Percentiles rank a stretch among this genome's conserved stretches.
Conservation (phyloP, 2,113 vertebrate species). For the Spea multiplicata region DNA sequence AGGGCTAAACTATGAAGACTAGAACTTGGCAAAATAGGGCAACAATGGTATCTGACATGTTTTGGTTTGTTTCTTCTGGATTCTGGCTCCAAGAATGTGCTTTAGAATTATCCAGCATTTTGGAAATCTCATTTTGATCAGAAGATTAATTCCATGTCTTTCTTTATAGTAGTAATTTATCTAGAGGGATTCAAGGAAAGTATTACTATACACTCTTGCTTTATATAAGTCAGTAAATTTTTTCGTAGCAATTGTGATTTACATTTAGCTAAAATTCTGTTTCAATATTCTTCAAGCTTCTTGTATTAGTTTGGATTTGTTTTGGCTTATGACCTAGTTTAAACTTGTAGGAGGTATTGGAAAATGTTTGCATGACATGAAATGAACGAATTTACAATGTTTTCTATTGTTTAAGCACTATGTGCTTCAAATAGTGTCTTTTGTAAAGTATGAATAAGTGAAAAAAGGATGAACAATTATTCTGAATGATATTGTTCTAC, state of each 20-base stretch:
- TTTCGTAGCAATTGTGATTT: not conserved
- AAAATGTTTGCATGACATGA: not conserved
- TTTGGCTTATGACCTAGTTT: not conserved
- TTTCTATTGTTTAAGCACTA: no score
- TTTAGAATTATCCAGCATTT: not conserved
- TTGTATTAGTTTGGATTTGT: not conserved
- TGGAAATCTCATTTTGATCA: not conserved
- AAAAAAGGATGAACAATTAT: no score
- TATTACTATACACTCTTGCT: not conserved
- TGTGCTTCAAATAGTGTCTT: no score
- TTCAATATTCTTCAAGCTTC: not conserved
- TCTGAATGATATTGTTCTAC: no score
- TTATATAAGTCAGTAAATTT: not conserved
- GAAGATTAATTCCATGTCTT: not conserved
- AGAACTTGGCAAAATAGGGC: no score
- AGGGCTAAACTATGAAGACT: no score
- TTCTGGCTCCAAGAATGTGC: not conserved
- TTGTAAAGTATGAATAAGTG: no score
- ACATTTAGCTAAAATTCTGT: not conserved
- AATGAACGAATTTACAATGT: no score
- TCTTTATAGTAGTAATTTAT: not conserved
- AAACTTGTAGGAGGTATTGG: no score
- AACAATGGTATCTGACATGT: not conserved
- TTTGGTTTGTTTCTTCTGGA: constrained; percentile 5
- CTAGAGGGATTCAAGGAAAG: not conserved